phyloP scores from a whole-genome alignment of 2,797 vertebrate species.

The Leptatherina wallacei region DNA sequence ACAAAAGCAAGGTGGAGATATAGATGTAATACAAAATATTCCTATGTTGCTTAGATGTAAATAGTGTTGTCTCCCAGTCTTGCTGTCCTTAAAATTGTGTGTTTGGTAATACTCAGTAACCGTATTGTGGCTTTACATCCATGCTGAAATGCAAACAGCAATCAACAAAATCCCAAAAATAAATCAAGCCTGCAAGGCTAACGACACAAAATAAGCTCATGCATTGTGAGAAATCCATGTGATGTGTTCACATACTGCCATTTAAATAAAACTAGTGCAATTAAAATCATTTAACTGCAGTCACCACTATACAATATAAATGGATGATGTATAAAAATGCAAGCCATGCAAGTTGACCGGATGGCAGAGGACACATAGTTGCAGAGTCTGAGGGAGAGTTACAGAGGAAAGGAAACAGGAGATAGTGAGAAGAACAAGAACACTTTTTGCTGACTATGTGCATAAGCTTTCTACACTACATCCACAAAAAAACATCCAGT shows the following conservation, averaged over 20 bases:
- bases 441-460: conserved; percentile 4
- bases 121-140: neutral
- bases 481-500: conserved; percentile 3
- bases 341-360: conserved; percentile 66
- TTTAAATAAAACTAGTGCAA: conserved; percentile 35
- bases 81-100: neutral
- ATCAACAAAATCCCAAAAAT: neutral
- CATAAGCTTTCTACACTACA: neutral
- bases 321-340: conserved; percentile 80
- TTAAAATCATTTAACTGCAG: conserved; percentile 41
- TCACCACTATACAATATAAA: conserved; percentile 64
- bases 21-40: neutral
- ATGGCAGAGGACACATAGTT: conserved; percentile 44
- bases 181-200: neutral
- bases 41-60: neutral
- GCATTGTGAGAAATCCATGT: conserved; percentile 1
- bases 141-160: neutral
- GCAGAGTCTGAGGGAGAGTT: conserved; percentile 20
- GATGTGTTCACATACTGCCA: neutral
- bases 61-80: neutral
- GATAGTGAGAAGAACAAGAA: conserved; percentile 2
- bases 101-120: neutral
- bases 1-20: no score
- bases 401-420: conserved; percentile 11
- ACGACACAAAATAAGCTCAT: neutral